These are phyloP conservation scores for Pelosia muscerda DNA, from an alignment of 2,888 invertebrate species.

Conservation along the genomic window DNA sequence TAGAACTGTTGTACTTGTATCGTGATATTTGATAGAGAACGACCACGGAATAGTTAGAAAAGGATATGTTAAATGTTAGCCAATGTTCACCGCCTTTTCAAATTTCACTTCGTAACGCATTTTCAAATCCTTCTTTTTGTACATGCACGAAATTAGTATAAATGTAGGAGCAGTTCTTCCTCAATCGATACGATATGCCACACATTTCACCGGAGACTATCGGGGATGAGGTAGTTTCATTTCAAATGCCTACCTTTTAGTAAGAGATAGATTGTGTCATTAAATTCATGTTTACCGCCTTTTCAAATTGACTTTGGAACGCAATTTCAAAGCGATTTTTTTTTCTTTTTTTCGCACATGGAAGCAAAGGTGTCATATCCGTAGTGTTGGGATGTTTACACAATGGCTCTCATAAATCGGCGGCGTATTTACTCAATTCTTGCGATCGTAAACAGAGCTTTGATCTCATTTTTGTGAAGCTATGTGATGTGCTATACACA, in stretches of 20 bases:
- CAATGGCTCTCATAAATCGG: constrained; percentile 51
- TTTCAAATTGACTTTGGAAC: constrained; percentile 23
- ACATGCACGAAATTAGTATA: too few relatives aligned
- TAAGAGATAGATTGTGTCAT: not conserved
- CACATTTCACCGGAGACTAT: not conserved
- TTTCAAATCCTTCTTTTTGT: too few relatives aligned
- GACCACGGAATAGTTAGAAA: too few relatives aligned
- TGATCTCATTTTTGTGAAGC: constrained; percentile 43
- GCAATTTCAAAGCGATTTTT: constrained; percentile 19
- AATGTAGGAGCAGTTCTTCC: too few relatives aligned
- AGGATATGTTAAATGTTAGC: too few relatives aligned
- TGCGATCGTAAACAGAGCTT: constrained; percentile 48
- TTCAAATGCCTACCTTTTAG: not conserved
- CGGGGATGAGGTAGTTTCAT: not conserved
- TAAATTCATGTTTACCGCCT: not conserved
- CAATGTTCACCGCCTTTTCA: too few relatives aligned
- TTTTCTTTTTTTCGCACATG: constrained; percentile 27
- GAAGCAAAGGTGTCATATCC: constrained; percentile 42
- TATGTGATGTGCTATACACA: constrained; percentile 12
- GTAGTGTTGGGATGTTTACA: constrained; percentile 48
- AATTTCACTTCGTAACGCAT: too few relatives aligned
- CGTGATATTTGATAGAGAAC: too few relatives aligned
- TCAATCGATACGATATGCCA: too few relatives aligned
- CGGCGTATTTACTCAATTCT: constrained; percentile 43
- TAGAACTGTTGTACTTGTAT: too few relatives aligned